Evolutionary conservation across 1,140 invertebrate species (phyloP).

Genomic region (Drosophila sp.): DNA sequence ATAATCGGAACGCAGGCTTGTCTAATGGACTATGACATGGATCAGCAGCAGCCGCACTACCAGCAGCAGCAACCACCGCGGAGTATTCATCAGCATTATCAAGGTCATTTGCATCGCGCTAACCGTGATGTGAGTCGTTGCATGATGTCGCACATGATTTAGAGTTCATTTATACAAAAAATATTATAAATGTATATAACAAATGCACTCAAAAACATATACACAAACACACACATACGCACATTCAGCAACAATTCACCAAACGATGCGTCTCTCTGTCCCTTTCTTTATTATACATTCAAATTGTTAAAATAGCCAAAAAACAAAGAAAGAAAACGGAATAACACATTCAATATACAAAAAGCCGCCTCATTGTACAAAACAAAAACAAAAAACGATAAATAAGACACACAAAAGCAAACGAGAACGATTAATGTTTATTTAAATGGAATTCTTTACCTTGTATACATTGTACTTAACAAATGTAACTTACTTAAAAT

Average conservation of each 20-base stretch:
- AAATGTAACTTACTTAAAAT: slow-evolving; percentile 21
- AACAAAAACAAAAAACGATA: slow-evolving; percentile 18
- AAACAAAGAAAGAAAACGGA: slow-evolving; percentile 28
- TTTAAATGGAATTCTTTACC: slow-evolving; percentile 31
- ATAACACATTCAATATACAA: slow-evolving; percentile 40
- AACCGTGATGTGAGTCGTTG: slow-evolving; percentile 83
- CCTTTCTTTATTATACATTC: slow-evolving; percentile 18
- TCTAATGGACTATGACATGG: slow-evolving; percentile 73
- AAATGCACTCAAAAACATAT: slow-evolving; percentile 3
- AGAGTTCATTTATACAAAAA: slow-evolving; percentile 45
- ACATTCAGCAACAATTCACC: slow-evolving; percentile 46
- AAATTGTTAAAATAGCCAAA: slow-evolving; percentile 47
- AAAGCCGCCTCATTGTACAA: slow-evolving; percentile 60
- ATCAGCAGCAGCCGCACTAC: slow-evolving; percentile 39
- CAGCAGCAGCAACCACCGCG: slow-evolving; percentile 41
- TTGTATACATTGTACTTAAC: slow-evolving; percentile 60
- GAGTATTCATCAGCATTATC: slow-evolving; percentile 75
- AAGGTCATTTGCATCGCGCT: slow-evolving; percentile 82
- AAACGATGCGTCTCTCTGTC: slow-evolving; percentile 44
- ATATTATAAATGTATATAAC: slow-evolving; percentile 32
- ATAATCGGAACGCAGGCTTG: slow-evolving; percentile 77
- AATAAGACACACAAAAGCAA: background rate
- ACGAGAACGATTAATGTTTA: slow-evolving; percentile 1
- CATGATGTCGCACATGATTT: slow-evolving; percentile 82
- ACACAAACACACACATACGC: slow-evolving; percentile 39